Conservation (phyloP, 2,888 invertebrate genomes). For the Oxycera nigricornis region DNA sequence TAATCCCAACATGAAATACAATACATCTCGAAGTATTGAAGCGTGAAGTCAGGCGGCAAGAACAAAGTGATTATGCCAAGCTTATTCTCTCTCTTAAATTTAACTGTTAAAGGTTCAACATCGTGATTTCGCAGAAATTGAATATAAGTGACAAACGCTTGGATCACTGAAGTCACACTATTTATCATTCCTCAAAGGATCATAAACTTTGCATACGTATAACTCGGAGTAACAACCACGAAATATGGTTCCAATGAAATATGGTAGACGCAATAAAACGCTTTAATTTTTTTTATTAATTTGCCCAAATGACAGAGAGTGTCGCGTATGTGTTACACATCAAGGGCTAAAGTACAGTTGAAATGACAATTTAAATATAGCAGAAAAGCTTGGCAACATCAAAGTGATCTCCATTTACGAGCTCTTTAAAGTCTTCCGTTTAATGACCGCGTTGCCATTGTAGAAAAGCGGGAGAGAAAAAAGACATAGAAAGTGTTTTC, state of each 20-base stretch:
- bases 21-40: no score
- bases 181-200: not conserved
- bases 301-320: not conserved
- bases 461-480: not conserved
- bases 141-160: no score
- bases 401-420: not conserved
- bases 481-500: not conserved
- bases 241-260: conserved; percentile 28
- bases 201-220: conserved; percentile 12
- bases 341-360: not conserved
- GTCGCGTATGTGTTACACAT: not conserved
- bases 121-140: no score
- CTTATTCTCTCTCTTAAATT: no score
- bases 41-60: no score
- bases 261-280: conserved; percentile 20
- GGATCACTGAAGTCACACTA: no score
- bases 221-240: conserved; percentile 20
- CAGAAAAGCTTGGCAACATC: not conserved
- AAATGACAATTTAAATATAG: not conserved
- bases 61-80: no score
- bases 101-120: no score
- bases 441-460: not conserved
- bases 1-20: no score
- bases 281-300: not conserved
- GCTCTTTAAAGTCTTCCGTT: not conserved